Evolutionary conservation across 2,888 invertebrate species (phyloP).

Genomic region (Pterostichus niger): DNA sequence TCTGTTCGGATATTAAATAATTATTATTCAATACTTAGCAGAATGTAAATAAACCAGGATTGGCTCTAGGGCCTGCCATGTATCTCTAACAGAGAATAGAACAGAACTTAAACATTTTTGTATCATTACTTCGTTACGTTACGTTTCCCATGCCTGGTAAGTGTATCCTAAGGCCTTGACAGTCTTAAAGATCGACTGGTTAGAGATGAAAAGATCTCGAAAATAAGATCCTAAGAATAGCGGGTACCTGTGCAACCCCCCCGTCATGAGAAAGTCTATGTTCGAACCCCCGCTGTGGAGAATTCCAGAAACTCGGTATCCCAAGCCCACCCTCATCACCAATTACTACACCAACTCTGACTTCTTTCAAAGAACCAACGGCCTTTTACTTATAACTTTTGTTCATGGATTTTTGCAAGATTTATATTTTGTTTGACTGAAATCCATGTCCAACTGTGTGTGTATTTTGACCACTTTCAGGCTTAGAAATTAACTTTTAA

Average conservation of each 20-base stretch:
- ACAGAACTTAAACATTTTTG: too few species aligned
- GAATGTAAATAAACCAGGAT: too few species aligned
- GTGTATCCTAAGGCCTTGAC: too few species aligned
- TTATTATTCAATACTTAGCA: too few species aligned
- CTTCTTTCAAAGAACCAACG: constrained; percentile 66
- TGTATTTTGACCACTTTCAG: constrained; percentile 34
- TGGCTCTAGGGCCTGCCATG: too few species aligned
- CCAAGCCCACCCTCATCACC: constrained; percentile 70
- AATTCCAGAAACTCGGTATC: constrained; percentile 70
- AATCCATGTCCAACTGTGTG: constrained; percentile 17
- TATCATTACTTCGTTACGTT: too few species aligned
- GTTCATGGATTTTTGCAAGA: constrained; percentile 47
- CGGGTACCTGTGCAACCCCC: constrained; percentile 63
- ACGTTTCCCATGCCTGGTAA: too few species aligned
- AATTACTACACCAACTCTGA: constrained; percentile 69
- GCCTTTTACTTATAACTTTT: constrained; percentile 13
- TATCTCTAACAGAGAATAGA: too few species aligned
- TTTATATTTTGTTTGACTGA: constrained; percentile 58
- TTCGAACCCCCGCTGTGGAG: constrained; percentile 63
- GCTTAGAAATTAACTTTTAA: constrained; percentile 63
- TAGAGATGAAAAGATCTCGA: too few species aligned
- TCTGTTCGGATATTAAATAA: too few species aligned
- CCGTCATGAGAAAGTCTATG: constrained; percentile 68
- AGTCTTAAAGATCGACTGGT: too few species aligned
- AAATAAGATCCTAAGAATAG: background rate